Evolutionary conservation across 2,113 vertebrate genomes (phyloP).

Genomic region (Mungos mungo): DNA sequence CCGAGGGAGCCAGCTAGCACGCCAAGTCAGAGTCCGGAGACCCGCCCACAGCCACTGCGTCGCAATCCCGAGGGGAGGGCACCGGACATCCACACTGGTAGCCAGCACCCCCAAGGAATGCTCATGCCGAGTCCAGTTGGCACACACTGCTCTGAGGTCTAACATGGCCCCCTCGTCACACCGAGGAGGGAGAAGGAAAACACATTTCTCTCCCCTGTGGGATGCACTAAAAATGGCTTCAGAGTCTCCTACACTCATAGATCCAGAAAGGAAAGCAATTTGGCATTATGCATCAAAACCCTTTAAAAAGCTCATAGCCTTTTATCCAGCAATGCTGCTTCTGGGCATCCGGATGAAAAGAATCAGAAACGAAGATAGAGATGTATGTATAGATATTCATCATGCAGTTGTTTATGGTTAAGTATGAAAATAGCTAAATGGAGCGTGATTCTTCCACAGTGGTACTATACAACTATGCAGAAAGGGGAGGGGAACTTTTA

Average conservation of each 20-base stretch:
- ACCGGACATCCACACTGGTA: background rate
- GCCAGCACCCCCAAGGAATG: background rate
- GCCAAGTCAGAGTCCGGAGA: rapidly evolving
- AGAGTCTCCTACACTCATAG: background rate
- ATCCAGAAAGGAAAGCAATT: conserved; percentile 28
- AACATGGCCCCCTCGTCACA: rapidly evolving
- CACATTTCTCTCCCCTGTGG: background rate
- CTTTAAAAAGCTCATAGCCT: background rate
- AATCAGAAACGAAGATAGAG: background rate
- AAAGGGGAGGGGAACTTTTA: background rate
- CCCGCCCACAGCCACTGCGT: background rate
- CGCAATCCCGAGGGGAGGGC: background rate
- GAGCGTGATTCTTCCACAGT: background rate
- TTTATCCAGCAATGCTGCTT: background rate
- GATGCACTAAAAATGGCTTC: background rate
- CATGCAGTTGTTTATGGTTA: background rate
- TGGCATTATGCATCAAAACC: background rate
- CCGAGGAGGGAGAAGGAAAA: background rate
- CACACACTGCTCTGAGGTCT: background rate
- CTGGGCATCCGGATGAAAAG: background rate
- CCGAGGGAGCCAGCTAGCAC: background rate
- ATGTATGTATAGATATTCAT: background rate
- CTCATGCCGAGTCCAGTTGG: background rate
- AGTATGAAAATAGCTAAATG: background rate
- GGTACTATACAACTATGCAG: background rate